A percentile compares a stretch with the other conserved stretches of the same genome.
Conservation (phyloP, 2,113 vertebrate species). For the Leptobrachium leishanense region DNA sequence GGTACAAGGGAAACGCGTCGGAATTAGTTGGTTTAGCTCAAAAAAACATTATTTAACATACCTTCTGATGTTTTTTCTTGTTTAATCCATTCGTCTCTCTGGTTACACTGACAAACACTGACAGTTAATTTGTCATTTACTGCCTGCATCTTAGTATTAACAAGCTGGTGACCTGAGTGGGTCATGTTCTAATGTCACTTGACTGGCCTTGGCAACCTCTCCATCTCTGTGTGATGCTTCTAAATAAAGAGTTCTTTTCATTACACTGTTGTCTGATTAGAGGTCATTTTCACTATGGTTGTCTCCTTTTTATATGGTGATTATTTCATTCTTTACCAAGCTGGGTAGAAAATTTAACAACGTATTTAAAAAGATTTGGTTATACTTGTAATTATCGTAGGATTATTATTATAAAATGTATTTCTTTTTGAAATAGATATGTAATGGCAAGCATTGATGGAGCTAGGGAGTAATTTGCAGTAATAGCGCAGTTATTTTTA, state of each 20-base stretch:
- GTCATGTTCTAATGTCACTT: conserved; percentile 40
- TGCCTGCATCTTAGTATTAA: conserved; percentile 36
- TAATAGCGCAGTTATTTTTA: too few species aligned
- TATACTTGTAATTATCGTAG: too few species aligned
- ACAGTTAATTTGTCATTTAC: conserved; percentile 44
- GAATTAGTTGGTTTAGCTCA: conserved; percentile 22
- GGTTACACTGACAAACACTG: conserved; percentile 32
- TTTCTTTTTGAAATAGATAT: too few species aligned
- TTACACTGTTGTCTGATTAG: not conserved
- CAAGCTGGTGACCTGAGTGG: conserved; percentile 23
- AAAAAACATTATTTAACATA: conserved; percentile 44
- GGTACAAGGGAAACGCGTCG: not conserved
- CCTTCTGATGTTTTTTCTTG: conserved; percentile 24
- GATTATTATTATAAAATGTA: too few species aligned
- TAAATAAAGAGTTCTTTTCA: conserved; percentile 14
- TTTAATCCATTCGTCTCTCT: conserved; percentile 40
- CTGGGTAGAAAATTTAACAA: too few species aligned
- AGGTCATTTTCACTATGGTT: not conserved
- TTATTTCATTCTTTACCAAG: not conserved
- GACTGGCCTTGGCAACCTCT: conserved; percentile 28
- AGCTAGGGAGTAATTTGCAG: too few species aligned
- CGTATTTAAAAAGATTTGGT: too few species aligned
- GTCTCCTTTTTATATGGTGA: not conserved
- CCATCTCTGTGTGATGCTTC: conserved; percentile 17
- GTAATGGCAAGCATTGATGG: too few species aligned